A percentile compares a stretch with the other conserved stretches of the same genome.
Evolutionary conservation across 1,140 invertebrate genomes (phyloP).

Genomic region (Plodia interpunctella): DNA sequence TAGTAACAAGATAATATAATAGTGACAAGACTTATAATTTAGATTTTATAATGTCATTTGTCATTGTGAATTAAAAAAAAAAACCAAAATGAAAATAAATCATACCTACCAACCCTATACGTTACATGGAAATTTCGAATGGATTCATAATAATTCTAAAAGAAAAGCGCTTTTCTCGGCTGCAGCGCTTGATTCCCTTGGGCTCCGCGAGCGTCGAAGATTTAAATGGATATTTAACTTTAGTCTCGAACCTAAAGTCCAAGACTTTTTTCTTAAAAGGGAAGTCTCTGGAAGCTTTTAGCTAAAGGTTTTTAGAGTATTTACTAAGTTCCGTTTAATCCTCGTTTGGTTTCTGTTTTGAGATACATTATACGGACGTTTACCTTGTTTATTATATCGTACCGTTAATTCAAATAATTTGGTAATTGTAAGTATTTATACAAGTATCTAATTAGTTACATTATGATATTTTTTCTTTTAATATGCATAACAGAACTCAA

Average conservation of each 20-base stretch:
- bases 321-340: constrained; percentile 1
- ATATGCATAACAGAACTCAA: too few relatives aligned
- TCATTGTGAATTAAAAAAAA: too few relatives aligned
- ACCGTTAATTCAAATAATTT: too few relatives aligned
- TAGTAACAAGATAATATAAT: too few relatives aligned
- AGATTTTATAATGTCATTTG: too few relatives aligned
- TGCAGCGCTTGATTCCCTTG: constrained; percentile 54
- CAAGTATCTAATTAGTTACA: too few relatives aligned
- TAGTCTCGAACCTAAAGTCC: constrained; percentile 71
- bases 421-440: too few relatives aligned
- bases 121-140: neutral
- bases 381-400: neutral
- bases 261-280: constrained; percentile 59
- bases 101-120: neutral
- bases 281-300: constrained; percentile 63
- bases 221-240: constrained; percentile 77
- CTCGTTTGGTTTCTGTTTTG: neutral
- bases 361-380: neutral
- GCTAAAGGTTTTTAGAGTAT: constrained; percentile 59
- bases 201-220: constrained; percentile 58
- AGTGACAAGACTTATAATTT: too few relatives aligned
- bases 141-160: neutral
- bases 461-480: too few relatives aligned
- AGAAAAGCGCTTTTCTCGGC: constrained; percentile 48
- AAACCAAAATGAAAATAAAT: too few relatives aligned